Percentiles rank a stretch among this genome's conserved stretches.
phyloP scores from a whole-genome alignment of 2,113 vertebrate species.

The Scomber colias region DNA sequence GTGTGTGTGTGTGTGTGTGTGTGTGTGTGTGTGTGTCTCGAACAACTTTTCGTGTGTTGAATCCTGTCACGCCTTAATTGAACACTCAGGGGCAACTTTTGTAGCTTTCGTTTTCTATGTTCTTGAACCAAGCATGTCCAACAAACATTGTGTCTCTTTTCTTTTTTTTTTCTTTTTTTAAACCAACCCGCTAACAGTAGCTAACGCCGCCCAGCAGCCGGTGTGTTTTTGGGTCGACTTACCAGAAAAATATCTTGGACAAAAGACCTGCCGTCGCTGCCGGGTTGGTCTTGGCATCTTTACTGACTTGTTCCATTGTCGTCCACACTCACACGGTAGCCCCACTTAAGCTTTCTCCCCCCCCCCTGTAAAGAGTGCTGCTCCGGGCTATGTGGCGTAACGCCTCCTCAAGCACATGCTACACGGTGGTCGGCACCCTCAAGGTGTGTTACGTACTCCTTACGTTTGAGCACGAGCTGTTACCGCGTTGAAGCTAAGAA shows the following conservation, averaged over 20 bases:
- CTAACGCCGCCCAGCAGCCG: background rate
- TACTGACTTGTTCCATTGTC: slow-evolving; percentile 74
- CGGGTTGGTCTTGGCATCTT: slow-evolving; percentile 79
- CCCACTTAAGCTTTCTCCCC: background rate
- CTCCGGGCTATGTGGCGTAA: slow-evolving; percentile 19
- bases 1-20: too few relatives aligned
- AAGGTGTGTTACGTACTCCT: background rate
- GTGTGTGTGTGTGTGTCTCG: too few relatives aligned
- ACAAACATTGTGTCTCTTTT: background rate
- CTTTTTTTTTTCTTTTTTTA: background rate
- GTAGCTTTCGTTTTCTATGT: too few relatives aligned
- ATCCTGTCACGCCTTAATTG: too few relatives aligned
- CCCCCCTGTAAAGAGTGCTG: background rate
- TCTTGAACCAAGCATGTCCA: too few relatives aligned
- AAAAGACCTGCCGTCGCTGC: slow-evolving; percentile 75
- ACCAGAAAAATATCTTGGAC: slow-evolving; percentile 86
- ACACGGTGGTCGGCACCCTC: background rate
- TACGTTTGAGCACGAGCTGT: too few relatives aligned
- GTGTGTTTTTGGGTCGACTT: slow-evolving; percentile 38
- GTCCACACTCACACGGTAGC: background rate
- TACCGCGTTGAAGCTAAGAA: too few relatives aligned
- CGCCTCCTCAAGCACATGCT: slow-evolving; percentile 22
- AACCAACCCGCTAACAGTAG: slow-evolving; percentile 3
- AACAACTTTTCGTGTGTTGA: too few relatives aligned
- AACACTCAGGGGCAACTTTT: too few relatives aligned